A percentile compares a stretch with the other conserved stretches of the same genome.
Conservation (phyloP, 2,888 invertebrate species). For the Latrodectus elegans region DNA sequence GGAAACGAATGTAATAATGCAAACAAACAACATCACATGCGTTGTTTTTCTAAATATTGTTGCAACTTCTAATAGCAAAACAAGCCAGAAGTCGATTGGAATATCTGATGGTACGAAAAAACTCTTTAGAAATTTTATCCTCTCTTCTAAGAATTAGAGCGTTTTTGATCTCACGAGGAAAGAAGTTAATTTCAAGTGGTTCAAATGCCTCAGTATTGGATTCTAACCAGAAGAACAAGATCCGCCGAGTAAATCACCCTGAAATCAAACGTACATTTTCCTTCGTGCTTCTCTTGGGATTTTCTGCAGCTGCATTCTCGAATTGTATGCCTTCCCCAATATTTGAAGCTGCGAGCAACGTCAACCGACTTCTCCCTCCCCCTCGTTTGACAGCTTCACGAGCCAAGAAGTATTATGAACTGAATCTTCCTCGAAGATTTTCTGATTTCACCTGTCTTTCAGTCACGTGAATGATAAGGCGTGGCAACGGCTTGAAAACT, state of each 20-base stretch:
- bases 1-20: too few species aligned
- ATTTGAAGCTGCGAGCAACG: background rate
- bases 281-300: conserved; percentile 49
- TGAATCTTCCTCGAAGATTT: conserved; percentile 56
- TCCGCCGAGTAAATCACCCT: background rate
- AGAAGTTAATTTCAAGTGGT: too few species aligned
- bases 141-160: too few species aligned
- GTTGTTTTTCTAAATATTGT: too few species aligned
- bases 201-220: too few species aligned
- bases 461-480: conserved; percentile 66
- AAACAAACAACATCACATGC: too few species aligned
- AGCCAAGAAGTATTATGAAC: conserved; percentile 47
- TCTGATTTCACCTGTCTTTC: conserved; percentile 67
- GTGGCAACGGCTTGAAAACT: conserved; percentile 54
- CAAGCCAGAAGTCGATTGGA: too few species aligned
- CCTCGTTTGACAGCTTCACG: conserved; percentile 56
- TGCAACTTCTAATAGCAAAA: too few species aligned
- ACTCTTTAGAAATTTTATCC: too few species aligned
- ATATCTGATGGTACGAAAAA: too few species aligned
- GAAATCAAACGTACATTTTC: background rate
- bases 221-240: too few species aligned
- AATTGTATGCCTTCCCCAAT: conserved; percentile 13
- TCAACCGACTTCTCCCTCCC: background rate
- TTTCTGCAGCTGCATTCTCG: conserved; percentile 50
- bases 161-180: too few species aligned